Base-by-base conservation (phyloP, 2,113 vertebrate genomes). In the Sylvietta virens region DNA sequence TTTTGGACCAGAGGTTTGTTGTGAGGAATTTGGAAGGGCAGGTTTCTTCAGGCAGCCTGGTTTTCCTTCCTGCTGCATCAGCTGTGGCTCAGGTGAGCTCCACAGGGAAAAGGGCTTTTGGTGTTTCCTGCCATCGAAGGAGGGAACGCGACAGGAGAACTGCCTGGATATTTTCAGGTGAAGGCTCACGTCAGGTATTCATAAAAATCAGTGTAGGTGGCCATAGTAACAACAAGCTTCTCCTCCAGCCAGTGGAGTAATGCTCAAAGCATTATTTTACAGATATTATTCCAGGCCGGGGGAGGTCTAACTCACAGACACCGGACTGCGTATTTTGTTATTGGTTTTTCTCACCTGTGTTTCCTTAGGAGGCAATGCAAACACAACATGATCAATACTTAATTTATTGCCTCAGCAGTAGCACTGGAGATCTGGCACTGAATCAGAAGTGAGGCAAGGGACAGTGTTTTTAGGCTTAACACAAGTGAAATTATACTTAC, bases 361-460 rank as follows among this genome's bases (percentile, higher is more conserved):
- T 88, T 96, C 93, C 62, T 92, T 62, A 76, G 65, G 39, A 61
- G 37, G 40, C 35, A 69, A 92, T 71, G 35, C 82, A 91, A 95
- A 19, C 26, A 66, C 57, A 74, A 60, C 33, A 54, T 74, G 70
- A 94, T 95, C 77, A 40, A 53, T 82, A 62, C 42, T 40, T 91
- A 56, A 94, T 97, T 97, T 96, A 94, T 83, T 93, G 82, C 76
- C 88, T 86, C 73, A 91, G 45, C 81, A 97, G 95, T 12, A 69
- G 71, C 57, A 28, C 57, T 95, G 89, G 77, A 91, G 90, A 87
- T 54, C 57, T 95, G 86, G 82, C 73, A 60, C 48, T 37, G 54
- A 47, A 48, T 53, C 37, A 87, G 65, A 95, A 83, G 51, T 37
- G 64, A 96, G 67, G 90, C 26, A 44, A 95, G 45, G 37, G 16